These are phyloP conservation scores for Sprattus sprattus DNA, from an alignment of 2,113 vertebrate genomes.

Conservation along the genomic window DNA sequence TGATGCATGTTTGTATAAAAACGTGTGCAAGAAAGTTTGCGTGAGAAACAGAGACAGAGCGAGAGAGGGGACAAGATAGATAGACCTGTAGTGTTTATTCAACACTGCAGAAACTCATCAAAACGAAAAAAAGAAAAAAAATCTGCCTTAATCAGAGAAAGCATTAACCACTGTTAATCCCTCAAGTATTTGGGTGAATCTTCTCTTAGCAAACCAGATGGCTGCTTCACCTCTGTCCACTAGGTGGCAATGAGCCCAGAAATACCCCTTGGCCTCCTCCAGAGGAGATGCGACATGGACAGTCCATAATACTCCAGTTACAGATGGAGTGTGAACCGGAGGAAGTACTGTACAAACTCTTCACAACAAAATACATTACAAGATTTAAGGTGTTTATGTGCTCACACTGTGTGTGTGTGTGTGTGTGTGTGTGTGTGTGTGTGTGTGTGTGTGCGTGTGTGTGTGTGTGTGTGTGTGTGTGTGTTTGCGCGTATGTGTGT, in stretches of 20 bases:
- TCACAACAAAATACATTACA: background rate
- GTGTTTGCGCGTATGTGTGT: background rate
- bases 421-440: slow-evolving; percentile 22
- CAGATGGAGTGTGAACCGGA: background rate
- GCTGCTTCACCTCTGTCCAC: slow-evolving; percentile 8
- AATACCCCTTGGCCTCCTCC: background rate
- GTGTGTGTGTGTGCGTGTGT: slow-evolving; percentile 20
- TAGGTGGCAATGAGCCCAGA: background rate
- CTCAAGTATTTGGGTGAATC: background rate
- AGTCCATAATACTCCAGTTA: slow-evolving; percentile 2
- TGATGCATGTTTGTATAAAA: background rate
- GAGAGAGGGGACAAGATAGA: background rate
- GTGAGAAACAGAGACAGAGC: background rate
- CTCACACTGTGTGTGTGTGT: background rate
- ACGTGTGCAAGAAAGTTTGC: slow-evolving; percentile 4
- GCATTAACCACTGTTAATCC: slow-evolving; percentile 7
- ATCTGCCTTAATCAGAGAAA: slow-evolving; percentile 5
- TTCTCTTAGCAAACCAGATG: background rate
- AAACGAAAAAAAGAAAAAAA: slow-evolving; percentile 8
- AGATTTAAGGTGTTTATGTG: background rate
- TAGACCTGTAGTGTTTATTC: slow-evolving; percentile 12
- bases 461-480: background rate
- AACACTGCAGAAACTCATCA: background rate
- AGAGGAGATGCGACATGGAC: background rate
- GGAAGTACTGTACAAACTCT: background rate